phyloP scores from a whole-genome alignment of 1,140 invertebrate species.

The Drosophila sechellia region DNA sequence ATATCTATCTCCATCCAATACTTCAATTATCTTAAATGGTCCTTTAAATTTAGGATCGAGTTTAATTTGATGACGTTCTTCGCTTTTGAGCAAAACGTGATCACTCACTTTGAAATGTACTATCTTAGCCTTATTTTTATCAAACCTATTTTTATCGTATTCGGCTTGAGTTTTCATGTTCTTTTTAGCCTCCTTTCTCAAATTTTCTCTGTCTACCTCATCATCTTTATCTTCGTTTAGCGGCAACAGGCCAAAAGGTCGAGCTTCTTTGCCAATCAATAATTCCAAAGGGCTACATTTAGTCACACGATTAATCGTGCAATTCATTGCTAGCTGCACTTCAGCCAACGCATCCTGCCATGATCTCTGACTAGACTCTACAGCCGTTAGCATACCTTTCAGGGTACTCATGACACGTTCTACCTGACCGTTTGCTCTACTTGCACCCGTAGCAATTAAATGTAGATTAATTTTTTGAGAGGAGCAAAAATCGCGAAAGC shows the following conservation, averaged over 20 bases:
- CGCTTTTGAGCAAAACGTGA: too few species aligned
- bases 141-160: neutral
- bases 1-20: neutral
- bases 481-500: slow-evolving; percentile 4
- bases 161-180: neutral
- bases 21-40: neutral
- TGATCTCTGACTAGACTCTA: neutral
- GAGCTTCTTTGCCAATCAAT: too few species aligned
- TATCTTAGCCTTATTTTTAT: neutral
- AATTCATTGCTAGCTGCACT: neutral
- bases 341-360: neutral
- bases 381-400: neutral
- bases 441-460: neutral
- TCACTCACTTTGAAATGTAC: neutral
- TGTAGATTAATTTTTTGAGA: slow-evolving; percentile 12
- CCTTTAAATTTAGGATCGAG: neutral
- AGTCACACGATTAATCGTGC: neutral
- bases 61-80: neutral
- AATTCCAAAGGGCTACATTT: neutral
- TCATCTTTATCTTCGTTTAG: too few species aligned
- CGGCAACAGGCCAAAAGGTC: too few species aligned
- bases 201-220: neutral
- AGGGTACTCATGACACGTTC: neutral
- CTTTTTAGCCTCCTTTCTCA: neutral
- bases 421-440: neutral